Evolutionary conservation across 1,140 invertebrate genomes (phyloP).

Genomic region (Nebria ingens): DNA sequence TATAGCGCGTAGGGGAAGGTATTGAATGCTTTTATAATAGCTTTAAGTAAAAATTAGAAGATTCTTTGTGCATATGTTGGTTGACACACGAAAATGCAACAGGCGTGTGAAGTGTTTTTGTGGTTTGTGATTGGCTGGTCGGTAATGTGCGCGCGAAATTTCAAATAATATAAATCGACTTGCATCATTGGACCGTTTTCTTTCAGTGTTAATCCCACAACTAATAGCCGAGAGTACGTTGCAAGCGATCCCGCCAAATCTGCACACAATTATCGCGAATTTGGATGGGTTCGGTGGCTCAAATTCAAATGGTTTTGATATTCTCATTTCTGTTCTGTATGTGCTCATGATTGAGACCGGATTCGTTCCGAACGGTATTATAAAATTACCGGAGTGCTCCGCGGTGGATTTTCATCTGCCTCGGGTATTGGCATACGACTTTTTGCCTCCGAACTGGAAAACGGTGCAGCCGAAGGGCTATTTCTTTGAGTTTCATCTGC

Average conservation of each 20-base stretch:
- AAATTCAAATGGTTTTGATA: constrained; percentile 19
- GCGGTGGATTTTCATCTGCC: constrained; percentile 23
- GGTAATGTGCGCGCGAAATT: not conserved
- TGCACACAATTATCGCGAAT: constrained; percentile 15
- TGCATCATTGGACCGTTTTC: constrained; percentile 17
- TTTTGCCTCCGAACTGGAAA: constrained; percentile 20
- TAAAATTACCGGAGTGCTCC: no score
- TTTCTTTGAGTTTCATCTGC: not conserved
- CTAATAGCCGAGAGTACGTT: constrained; percentile 17
- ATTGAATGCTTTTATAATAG: not conserved
- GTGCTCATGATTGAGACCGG: constrained; percentile 30
- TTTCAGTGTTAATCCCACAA: constrained; percentile 27
- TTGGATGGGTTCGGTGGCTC: not conserved
- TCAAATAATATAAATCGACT: not conserved
- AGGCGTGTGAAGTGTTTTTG: not conserved
- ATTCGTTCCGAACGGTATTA: constrained; percentile 26
- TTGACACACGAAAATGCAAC: not conserved
- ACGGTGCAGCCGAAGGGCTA: not conserved
- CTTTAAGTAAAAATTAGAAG: not conserved
- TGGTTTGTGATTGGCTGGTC: not conserved
- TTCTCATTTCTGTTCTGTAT: constrained; percentile 26
- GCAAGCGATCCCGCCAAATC: constrained; percentile 20
- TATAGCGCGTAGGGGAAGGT: no score
- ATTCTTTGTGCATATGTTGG: not conserved
- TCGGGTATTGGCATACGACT: constrained; percentile 17